These are phyloP conservation scores for Cyprinella venusta DNA, from an alignment of 2,797 vertebrate genomes.

Conservation along the genomic window DNA sequence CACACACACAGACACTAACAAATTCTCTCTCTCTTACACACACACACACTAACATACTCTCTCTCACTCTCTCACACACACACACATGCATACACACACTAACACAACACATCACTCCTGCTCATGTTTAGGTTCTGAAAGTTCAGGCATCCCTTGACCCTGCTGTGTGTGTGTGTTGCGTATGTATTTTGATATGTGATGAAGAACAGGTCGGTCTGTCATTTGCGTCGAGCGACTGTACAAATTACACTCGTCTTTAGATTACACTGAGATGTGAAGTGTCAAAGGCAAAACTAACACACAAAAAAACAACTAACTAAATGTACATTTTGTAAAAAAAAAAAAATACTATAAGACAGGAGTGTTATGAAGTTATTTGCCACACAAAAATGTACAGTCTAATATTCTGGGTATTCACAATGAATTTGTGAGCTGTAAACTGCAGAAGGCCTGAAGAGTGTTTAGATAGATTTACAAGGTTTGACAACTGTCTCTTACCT, in stretches of 20 bases:
- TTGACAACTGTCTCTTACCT: conserved; percentile 43
- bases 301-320: not conserved
- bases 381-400: conserved; percentile 9
- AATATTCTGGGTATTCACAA: not conserved
- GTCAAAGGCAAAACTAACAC: conserved; percentile 5
- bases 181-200: not conserved
- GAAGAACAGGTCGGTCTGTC: not conserved
- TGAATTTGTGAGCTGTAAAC: conserved; percentile 4
- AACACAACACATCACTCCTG: not conserved
- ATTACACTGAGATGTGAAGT: conserved; percentile 28
- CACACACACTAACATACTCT: no score
- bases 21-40: no score
- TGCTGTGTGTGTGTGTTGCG: not conserved
- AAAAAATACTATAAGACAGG: not conserved
- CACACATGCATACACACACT: no score
- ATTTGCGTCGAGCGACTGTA: not conserved
- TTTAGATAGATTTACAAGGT: conserved; percentile 5
- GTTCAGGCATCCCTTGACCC: not conserved
- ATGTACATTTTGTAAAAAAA: conserved; percentile 14
- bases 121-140: not conserved
- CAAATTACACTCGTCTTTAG: conserved; percentile 24
- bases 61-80: no score
- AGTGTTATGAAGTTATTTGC: conserved; percentile 1
- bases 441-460: not conserved
- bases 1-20: no score